These are phyloP conservation scores for Metopia argyrocephala DNA, from an alignment of 2,888 invertebrate genomes.

Conservation along the genomic window DNA sequence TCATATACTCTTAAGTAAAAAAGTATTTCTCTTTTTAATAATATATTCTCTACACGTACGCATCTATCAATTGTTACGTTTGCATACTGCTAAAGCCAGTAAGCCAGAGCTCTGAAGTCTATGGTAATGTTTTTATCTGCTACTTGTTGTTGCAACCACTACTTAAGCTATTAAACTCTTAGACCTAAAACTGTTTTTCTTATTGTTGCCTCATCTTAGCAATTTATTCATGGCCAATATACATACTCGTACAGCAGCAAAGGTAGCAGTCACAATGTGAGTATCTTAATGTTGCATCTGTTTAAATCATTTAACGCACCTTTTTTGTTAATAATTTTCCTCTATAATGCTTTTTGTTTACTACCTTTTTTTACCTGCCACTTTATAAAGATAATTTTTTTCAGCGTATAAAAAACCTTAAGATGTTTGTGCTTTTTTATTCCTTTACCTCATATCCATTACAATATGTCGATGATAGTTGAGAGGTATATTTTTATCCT, in stretches of 20 bases:
- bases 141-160: neutral
- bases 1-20: too few species aligned
- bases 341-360: neutral
- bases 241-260: neutral
- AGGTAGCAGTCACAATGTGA: neutral
- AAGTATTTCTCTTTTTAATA: constrained; percentile 45
- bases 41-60: constrained; percentile 62
- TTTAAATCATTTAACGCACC: constrained; percentile 61
- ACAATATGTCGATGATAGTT: constrained; percentile 33
- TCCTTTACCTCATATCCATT: neutral
- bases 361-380: neutral
- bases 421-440: constrained; percentile 15
- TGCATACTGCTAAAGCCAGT: constrained; percentile 29
- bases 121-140: neutral
- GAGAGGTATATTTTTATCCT: constrained; percentile 5
- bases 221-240: constrained; percentile 36
- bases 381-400: constrained; percentile 36
- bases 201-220: constrained; percentile 10
- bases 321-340: constrained; percentile 26
- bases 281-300: constrained; percentile 63
- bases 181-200: neutral
- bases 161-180: constrained; percentile 3
- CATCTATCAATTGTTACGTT: constrained; percentile 62
- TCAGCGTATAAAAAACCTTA: constrained; percentile 39
- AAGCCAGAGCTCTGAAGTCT: constrained; percentile 12